Conservation (phyloP, 2,113 vertebrate species). For the Porphyrio hochstetteri region DNA sequence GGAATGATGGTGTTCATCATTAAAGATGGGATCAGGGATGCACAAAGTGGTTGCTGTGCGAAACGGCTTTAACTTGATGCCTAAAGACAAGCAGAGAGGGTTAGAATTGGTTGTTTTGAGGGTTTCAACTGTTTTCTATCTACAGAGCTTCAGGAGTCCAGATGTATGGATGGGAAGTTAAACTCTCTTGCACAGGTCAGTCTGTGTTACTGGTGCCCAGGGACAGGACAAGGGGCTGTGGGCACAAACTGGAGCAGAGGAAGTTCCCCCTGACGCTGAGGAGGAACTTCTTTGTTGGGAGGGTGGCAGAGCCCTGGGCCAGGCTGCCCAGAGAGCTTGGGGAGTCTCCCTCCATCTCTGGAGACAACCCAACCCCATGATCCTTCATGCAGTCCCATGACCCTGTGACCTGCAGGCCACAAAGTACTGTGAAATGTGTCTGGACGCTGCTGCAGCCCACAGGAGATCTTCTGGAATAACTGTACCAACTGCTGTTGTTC, state of each 20-base stretch:
- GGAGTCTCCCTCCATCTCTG: no score
- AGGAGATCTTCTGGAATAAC: not conserved
- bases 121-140: not conserved
- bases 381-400: no score
- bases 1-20: conserved; percentile 85
- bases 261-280: no score
- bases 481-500: not conserved
- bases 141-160: not conserved
- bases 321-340: no score
- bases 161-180: not conserved
- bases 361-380: no score
- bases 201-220: no score
- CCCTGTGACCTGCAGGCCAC: not conserved
- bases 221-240: no score
- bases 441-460: not conserved
- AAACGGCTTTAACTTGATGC: conserved; percentile 80
- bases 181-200: not conserved
- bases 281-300: no score
- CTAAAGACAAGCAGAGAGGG: conserved; percentile 67
- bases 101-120: not conserved
- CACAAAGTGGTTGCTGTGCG: conserved; percentile 88
- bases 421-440: not conserved
- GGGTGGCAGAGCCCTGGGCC: no score
- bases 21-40: conserved; percentile 88
- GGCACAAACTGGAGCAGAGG: no score